Evolutionary conservation across 2,113 vertebrate species (phyloP).

Genomic region (Lonchura striata): DNA sequence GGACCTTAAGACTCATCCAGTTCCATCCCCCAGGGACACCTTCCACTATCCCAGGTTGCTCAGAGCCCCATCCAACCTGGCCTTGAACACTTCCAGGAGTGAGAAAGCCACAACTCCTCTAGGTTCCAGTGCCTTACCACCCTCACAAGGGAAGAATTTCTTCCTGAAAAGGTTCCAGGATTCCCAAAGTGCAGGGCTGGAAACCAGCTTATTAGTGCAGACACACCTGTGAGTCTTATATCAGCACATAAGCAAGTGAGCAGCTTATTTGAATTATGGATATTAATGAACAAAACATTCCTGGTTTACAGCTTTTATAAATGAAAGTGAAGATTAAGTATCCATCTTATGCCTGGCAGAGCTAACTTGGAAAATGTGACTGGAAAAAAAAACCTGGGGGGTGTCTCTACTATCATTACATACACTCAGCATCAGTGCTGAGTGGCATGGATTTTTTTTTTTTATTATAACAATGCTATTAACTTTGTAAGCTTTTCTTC

Average conservation of each 20-base stretch:
- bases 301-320: background rate
- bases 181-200: background rate
- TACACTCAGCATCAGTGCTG: background rate
- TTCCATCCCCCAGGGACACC: background rate
- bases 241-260: background rate
- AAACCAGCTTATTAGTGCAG: background rate
- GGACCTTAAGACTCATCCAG: background rate
- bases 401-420: background rate
- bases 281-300: background rate
- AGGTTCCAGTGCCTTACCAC: background rate
- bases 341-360: background rate
- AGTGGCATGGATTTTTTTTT: background rate
- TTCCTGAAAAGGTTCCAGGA: background rate
- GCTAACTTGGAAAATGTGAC: background rate
- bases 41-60: background rate
- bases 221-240: background rate
- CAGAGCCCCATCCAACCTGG: background rate
- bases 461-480: background rate
- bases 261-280: background rate
- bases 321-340: background rate
- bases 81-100: background rate
- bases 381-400: accelerated
- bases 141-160: background rate
- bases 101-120: background rate
- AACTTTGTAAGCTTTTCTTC: background rate